Evolutionary conservation across 2,113 vertebrate species (phyloP), one percentile per base, ranked within the genome.

Genomic region (Eubucco bourcierii): DNA sequence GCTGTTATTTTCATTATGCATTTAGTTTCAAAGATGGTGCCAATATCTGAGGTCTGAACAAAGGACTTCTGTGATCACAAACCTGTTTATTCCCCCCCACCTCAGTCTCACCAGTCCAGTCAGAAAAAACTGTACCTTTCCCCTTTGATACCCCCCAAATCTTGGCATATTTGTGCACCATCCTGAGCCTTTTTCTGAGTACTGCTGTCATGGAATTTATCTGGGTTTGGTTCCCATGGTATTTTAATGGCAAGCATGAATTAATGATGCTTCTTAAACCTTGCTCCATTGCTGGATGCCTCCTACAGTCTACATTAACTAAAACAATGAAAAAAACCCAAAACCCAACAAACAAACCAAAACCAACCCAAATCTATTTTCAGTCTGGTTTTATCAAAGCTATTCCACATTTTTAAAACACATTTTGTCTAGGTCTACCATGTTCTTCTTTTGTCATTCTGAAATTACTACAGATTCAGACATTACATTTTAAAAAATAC

Each of bases 41-140:
- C 55, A 15, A 21, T 24, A 21, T 16, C 34, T 56, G 39, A 83
- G 24, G 13, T 37, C 63, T 56, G 37, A 58, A 84, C 37, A 84
- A 88, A 50, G 13, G 15, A 29, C 9, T 46, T 46, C 2, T 5
- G 25, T 6, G 31, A 58, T 46, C 56, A 67, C 72, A 58, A 80
- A 20, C 31, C 47, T 50, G 27, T 58, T 74, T 52, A 64, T 41
- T 55, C 2, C 5, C 6, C 7, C 6, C 10, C 0, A 0, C 24
- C 15, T 7, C 15, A 28, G 6, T 25, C 63, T 31, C 29, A 58
- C 9, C 41, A 64, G 28, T 29, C 68, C 41, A 53, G 47, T 41
- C 27, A 31, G 25, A 52, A 17, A 25, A 53, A 80, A 16, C 9
- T 59, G 1, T 17, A 29, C 3, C 33, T 70, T 50, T 10, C 47